Evolutionary conservation across 2,113 vertebrate genomes (phyloP).

Genomic region (Pampusana beccarii): DNA sequence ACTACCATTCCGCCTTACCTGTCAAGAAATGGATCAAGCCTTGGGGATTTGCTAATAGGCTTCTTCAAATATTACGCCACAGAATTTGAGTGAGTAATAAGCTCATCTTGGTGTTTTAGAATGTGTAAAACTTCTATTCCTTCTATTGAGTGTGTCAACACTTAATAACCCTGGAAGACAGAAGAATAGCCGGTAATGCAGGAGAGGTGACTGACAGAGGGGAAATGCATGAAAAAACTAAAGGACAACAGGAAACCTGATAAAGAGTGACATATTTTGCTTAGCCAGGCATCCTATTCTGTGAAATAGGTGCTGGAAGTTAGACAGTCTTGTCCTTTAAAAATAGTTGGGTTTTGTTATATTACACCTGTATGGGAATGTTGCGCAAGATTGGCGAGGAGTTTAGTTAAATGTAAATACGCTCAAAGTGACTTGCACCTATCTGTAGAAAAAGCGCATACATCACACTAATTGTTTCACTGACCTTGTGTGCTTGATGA

Average conservation of each 20-base stretch:
- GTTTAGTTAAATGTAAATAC: too few relatives aligned
- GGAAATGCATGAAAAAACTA: neutral
- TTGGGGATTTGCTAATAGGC: constrained; percentile 91
- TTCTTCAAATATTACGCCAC: constrained; percentile 94
- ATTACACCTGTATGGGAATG: too few relatives aligned
- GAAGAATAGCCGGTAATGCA: neutral
- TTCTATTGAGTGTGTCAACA: neutral
- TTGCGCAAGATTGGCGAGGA: too few relatives aligned
- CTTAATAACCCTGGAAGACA: neutral
- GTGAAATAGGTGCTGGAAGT: neutral
- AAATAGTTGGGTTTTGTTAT: neutral
- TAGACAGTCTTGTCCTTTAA: neutral
- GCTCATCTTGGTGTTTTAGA: neutral
- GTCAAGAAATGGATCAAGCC: constrained; percentile 87
- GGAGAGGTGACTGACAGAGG: neutral
- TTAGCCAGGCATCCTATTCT: neutral
- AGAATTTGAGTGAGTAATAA: constrained; percentile 89
- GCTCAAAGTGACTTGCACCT: too few relatives aligned
- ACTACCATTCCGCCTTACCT: constrained; percentile 82
- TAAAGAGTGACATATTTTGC: neutral
- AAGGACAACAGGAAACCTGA: neutral
- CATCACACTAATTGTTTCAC: too few relatives aligned
- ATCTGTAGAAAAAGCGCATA: too few relatives aligned
- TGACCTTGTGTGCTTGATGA: too few relatives aligned
- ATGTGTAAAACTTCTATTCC: neutral